Conservation (phyloP, 2,113 vertebrate genomes). For the Platysternon megacephalum region DNA sequence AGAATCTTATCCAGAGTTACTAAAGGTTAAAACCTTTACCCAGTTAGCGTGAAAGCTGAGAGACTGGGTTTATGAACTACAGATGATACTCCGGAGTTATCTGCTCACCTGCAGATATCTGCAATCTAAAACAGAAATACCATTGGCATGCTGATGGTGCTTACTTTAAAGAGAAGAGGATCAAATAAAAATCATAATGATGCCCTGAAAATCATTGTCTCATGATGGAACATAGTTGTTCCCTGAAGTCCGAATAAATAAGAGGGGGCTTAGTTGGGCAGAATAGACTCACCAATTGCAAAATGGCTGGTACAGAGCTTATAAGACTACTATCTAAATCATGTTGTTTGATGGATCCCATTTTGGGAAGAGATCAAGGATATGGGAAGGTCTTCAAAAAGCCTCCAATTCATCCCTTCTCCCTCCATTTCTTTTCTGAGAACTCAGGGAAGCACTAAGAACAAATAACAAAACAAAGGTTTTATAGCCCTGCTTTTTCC, state of each 20-base stretch:
- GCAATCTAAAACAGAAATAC: constrained; percentile 8
- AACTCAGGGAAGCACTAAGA: constrained; percentile 26
- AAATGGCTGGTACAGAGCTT: constrained; percentile 8
- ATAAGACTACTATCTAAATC: constrained; percentile 4
- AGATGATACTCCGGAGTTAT: neutral
- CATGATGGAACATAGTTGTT: neutral
- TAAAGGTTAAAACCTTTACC: neutral
- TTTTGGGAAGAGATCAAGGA: constrained; percentile 31
- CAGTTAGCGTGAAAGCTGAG: neutral
- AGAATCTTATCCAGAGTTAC: neutral
- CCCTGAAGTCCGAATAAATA: constrained; percentile 10
- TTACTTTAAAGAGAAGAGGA: constrained; percentile 15
- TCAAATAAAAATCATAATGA: constrained; percentile 1
- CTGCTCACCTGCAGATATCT: neutral
- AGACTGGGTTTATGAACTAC: neutral
- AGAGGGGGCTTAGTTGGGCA: constrained; percentile 16
- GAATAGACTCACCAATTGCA: constrained; percentile 18
- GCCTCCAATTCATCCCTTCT: constrained; percentile 11
- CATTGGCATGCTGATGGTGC: neutral
- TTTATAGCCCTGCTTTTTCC: constrained; percentile 2
- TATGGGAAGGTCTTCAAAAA: constrained; percentile 40
- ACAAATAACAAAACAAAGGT: neutral
- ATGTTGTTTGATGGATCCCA: neutral
- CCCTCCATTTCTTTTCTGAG: constrained; percentile 23
- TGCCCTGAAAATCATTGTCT: neutral